phyloP scores from a whole-genome alignment of 2,888 invertebrate species.

The Acrobasis repandana region DNA sequence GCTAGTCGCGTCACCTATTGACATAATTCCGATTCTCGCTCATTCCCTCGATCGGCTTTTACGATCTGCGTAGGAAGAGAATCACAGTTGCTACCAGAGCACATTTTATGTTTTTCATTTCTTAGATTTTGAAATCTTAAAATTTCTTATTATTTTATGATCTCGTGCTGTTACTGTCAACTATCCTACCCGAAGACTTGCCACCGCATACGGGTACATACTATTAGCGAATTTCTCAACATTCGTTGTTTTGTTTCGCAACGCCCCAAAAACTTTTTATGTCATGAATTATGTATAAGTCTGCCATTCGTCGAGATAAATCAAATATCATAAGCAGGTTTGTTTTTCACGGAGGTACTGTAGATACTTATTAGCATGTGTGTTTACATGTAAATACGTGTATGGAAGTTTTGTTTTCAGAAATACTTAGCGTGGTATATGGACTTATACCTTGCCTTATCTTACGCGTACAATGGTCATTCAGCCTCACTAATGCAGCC shows the following conservation, averaged over 20 bases:
- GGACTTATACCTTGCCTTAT: background rate
- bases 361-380: background rate
- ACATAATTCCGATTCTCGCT: too few species aligned
- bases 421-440: background rate
- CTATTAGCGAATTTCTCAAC: slow-evolving; percentile 37
- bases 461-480: background rate
- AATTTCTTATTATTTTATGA: too few species aligned
- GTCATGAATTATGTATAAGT: slow-evolving; percentile 33
- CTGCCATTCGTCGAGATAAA: slow-evolving; percentile 16
- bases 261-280: slow-evolving; percentile 30
- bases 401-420: slow-evolving; percentile 1
- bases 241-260: slow-evolving; percentile 34
- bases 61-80: background rate
- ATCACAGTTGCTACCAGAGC: too few species aligned
- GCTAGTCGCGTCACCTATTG: too few species aligned
- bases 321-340: slow-evolving; percentile 4
- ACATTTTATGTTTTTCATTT: too few species aligned
- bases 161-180: too few species aligned
- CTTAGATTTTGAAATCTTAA: too few species aligned
- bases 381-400: background rate
- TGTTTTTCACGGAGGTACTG: slow-evolving; percentile 1
- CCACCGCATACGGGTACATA: background rate
- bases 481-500: background rate
- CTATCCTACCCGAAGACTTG: background rate
- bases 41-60: background rate